A percentile compares a stretch with the other conserved stretches of the same genome.
These are phyloP conservation scores for Phaethornis superciliosus DNA, from an alignment of 2,113 vertebrate species.

Conservation along the genomic window DNA sequence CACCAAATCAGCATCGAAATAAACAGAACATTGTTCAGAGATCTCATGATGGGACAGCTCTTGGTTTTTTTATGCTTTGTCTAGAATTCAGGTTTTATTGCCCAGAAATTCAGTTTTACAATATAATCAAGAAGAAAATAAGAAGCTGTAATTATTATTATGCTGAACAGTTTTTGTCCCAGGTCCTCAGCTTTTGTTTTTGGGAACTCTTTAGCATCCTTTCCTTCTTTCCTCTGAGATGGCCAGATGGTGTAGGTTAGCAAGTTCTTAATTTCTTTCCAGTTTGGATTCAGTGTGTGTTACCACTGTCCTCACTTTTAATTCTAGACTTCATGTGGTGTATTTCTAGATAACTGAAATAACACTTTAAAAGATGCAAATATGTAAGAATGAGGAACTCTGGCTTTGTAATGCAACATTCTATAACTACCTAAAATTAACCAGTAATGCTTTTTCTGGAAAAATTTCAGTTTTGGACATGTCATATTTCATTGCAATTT, in stretches of 20 bases:
- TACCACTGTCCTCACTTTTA: background rate
- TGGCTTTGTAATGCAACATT: background rate
- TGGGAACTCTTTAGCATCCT: background rate
- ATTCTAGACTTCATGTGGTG: background rate
- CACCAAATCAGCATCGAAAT: background rate
- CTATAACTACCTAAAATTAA: background rate
- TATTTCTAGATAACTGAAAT: background rate
- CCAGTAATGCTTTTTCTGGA: rapidly evolving
- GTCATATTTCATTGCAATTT: background rate
- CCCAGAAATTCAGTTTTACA: background rate
- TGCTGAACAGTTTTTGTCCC: background rate
- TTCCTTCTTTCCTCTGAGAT: background rate
- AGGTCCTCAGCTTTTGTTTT: rapidly evolving
- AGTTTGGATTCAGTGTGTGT: background rate
- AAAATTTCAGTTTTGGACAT: background rate
- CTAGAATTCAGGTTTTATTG: background rate
- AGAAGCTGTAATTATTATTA: background rate
- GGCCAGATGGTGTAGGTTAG: background rate
- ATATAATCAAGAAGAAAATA: background rate
- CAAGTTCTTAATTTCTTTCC: background rate
- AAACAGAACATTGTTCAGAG: background rate
- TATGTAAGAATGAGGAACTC: background rate
- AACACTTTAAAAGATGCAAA: background rate
- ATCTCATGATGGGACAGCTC: background rate
- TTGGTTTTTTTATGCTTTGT: background rate